A percentile compares a stretch with the other conserved stretches of the same genome.
Evolutionary conservation across 1,140 invertebrate genomes (phyloP).

Genomic region (Aphaenogaster rudis): DNA sequence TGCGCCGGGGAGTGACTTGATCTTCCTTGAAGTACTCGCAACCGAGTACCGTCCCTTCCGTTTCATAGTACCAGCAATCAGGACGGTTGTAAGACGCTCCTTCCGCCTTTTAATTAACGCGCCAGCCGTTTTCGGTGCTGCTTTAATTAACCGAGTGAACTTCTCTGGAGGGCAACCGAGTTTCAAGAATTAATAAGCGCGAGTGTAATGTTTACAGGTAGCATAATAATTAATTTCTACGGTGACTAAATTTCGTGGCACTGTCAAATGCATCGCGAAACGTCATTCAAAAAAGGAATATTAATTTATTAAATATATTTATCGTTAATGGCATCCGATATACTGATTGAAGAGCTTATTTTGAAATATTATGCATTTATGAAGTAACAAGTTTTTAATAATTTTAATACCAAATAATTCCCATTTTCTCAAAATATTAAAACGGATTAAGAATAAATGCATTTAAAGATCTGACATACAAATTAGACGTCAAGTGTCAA

Average conservation of each 20-base stretch:
- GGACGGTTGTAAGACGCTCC: slow-evolving; percentile 26
- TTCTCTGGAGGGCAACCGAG: slow-evolving; percentile 13
- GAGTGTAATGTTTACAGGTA: slow-evolving; percentile 45
- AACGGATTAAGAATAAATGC: neutral
- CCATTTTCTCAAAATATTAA: neutral
- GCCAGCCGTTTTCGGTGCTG: slow-evolving; percentile 49
- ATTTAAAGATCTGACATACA: neutral
- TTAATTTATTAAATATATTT: slow-evolving; percentile 8
- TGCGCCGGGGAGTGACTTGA: neutral
- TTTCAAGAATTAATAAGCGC: slow-evolving; percentile 48
- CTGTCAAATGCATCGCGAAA: slow-evolving; percentile 10
- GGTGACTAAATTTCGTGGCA: neutral
- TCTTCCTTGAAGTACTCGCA: slow-evolving; percentile 24
- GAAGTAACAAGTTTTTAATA: neutral
- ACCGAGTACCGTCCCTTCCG: slow-evolving; percentile 7
- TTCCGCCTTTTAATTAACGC: slow-evolving; percentile 55
- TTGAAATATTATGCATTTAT: neutral
- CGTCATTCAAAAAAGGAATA: neutral
- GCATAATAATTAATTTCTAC: slow-evolving; percentile 48
- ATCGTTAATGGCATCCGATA: slow-evolving; percentile 1
- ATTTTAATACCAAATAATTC: neutral
- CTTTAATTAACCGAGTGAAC: slow-evolving; percentile 51
- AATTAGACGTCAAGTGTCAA: neutral
- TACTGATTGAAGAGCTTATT: neutral
- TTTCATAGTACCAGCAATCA: slow-evolving; percentile 24